These are phyloP conservation scores for Melanotaenia parkinsoni DNA, from an alignment of 2,797 vertebrate genomes.

Conservation along the genomic window DNA sequence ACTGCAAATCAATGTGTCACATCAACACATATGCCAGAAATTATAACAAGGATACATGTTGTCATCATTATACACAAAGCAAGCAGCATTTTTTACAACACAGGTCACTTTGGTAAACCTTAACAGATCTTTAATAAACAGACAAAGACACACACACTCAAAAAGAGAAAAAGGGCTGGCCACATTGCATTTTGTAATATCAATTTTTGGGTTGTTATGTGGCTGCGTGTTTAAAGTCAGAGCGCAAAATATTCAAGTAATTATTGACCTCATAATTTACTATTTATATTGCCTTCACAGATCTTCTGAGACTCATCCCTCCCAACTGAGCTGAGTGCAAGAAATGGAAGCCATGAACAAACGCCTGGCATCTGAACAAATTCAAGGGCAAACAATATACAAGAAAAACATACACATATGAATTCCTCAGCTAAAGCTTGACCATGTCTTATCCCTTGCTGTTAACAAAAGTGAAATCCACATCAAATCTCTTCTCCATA, in stretches of 20 bases:
- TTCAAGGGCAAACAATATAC: conserved; percentile 29
- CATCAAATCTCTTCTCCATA: conserved; percentile 44
- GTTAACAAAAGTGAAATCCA: conserved; percentile 25
- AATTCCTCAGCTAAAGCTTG: conserved; percentile 22
- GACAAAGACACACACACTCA: conserved; percentile 4
- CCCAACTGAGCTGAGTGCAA: conserved; percentile 25
- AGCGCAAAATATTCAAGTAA: conserved; percentile 70
- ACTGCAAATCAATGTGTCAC: conserved; percentile 61
- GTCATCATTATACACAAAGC: conserved; percentile 56
- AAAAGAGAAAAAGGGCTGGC: conserved; percentile 19
- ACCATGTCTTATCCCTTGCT: conserved; percentile 13
- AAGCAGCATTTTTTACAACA: conserved; percentile 63
- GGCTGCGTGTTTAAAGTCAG: conserved; percentile 45
- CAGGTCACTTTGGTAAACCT: conserved; percentile 59
- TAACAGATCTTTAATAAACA: conserved; percentile 10
- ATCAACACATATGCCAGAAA: conserved; percentile 47
- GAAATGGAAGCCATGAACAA: conserved; percentile 46
- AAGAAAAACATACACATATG: conserved; percentile 11
- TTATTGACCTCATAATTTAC: conserved; percentile 57
- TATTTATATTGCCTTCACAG: conserved; percentile 70
- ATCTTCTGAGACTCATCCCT: conserved; percentile 56
- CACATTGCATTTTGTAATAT: conserved; percentile 27
- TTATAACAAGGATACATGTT: conserved; percentile 64
- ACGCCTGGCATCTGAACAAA: conserved; percentile 37
- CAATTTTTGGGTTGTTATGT: conserved; percentile 37